These are phyloP conservation scores for Penaeus indicus DNA, from an alignment of 1,140 invertebrate genomes.

Conservation along the genomic window DNA sequence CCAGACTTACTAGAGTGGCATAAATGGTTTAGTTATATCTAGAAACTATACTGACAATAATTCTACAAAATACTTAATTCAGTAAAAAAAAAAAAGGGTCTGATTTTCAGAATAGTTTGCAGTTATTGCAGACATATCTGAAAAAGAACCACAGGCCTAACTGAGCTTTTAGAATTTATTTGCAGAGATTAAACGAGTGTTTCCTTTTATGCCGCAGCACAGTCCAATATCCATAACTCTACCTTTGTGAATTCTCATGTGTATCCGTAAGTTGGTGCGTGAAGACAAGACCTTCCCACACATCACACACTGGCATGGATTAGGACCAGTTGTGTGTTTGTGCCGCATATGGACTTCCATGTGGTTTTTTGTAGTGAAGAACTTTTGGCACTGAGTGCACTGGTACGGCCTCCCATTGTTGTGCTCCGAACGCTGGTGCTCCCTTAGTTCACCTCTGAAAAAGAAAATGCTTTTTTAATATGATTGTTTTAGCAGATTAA, in stretches of 20 bases:
- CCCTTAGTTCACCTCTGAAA: slow-evolving; percentile 48
- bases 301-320: slow-evolving; percentile 50
- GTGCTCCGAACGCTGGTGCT: slow-evolving; percentile 45
- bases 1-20: too few relatives aligned
- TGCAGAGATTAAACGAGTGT: not conserved
- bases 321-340: slow-evolving; percentile 46
- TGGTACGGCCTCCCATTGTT: slow-evolving; percentile 61
- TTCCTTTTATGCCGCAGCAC: not conserved
- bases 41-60: too few relatives aligned
- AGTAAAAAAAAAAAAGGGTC: too few relatives aligned
- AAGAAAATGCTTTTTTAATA: not conserved
- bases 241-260: slow-evolving; percentile 59
- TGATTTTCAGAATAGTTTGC: too few relatives aligned
- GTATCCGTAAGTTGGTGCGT: slow-evolving; percentile 47
- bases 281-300: slow-evolving; percentile 58
- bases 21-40: too few relatives aligned
- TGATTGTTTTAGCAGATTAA: too few relatives aligned
- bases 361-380: slow-evolving; percentile 60
- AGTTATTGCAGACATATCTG: too few relatives aligned
- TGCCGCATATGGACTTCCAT: slow-evolving; percentile 53
- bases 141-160: too few relatives aligned
- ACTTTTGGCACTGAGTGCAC: slow-evolving; percentile 53
- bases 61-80: too few relatives aligned
- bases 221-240: not conserved
- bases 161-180: too few relatives aligned